Evolutionary conservation across 2,113 vertebrate species (phyloP), one percentile per base, ranked within the genome.

Genomic region (Neotragus pygmaeus): DNA sequence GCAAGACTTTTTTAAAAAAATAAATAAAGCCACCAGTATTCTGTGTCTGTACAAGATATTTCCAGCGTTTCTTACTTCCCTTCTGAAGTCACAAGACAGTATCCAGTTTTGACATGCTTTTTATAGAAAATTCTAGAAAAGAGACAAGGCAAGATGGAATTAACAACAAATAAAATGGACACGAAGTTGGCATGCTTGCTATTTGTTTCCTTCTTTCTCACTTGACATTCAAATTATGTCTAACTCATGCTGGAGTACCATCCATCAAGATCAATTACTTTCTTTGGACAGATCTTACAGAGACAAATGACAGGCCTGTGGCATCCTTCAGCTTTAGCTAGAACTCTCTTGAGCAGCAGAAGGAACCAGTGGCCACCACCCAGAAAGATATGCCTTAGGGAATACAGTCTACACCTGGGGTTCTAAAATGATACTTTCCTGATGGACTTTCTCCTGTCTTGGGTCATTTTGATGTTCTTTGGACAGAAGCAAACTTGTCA

Each of bases 281-380:
- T 98, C 78, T 43, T 96, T 82, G 91, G 82, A 73, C 51, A 81
- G 33, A 81, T 80, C 55, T 27, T 80, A 90, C 28, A 97, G 33
- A 96, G 73, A 96, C 13, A 96, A 85, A 97, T 87, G 64, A 97
- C 47, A 97, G 58, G 27, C 51, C 45, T 97, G 89, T 97, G 97
- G 86, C 95, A 93, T 64, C 51, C 33, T 91, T 43, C 12, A 58
- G 88, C n/a, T 53, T 96, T 66, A 84, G 43, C 88, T 82, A 75
- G 3, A 97, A 95, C n/a, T 64, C 16, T 94, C 96, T 90, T 84
- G 0, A 98, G 93, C 28, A 51, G 57, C 36, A 96, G 60, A 82
- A 96, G 14, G 83, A 95, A 98, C 92, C 2, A 33, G 51, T 88
- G 83, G 39, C 30, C 64, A 78, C 7, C 36, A 70, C 55, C 95